Evolutionary conservation across 2,113 vertebrate species (phyloP).

Genomic region (Cisticola juncidis): DNA sequence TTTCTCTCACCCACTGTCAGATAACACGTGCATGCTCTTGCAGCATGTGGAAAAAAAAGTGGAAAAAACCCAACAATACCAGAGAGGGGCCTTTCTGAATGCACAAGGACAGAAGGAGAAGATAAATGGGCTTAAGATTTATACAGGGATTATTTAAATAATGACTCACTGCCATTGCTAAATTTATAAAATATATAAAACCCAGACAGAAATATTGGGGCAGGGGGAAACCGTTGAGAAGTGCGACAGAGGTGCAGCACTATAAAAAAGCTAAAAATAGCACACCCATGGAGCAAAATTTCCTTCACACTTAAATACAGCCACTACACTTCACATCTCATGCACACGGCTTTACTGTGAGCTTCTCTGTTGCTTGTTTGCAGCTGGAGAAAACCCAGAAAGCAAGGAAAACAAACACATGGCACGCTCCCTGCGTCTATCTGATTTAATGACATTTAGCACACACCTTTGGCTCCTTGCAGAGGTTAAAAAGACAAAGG

Average conservation of each 20-base stretch:
- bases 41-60: background rate
- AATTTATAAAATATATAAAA: slow-evolving; percentile 25
- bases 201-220: background rate
- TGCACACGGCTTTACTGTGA: background rate
- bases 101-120: background rate
- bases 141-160: slow-evolving; percentile 18
- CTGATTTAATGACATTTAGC: background rate
- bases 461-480: background rate
- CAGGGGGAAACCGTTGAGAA: background rate
- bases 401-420: slow-evolving; percentile 23
- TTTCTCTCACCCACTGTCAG: background rate
- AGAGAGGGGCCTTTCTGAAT: background rate
- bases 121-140: background rate
- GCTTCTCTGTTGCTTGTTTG: background rate
- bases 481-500: background rate
- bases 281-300: background rate
- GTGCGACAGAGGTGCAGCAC: background rate
- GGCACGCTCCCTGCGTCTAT: rapidly evolving
- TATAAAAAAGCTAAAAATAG: background rate
- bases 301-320: background rate
- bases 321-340: background rate
- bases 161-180: slow-evolving; percentile 15
- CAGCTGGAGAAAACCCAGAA: slow-evolving; percentile 1
- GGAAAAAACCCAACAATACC: background rate
- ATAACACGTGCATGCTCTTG: background rate